Evolutionary conservation across 2,797 vertebrate species (phyloP), one percentile per base, ranked within the genome.

Genomic region (Strix occidentalis): DNA sequence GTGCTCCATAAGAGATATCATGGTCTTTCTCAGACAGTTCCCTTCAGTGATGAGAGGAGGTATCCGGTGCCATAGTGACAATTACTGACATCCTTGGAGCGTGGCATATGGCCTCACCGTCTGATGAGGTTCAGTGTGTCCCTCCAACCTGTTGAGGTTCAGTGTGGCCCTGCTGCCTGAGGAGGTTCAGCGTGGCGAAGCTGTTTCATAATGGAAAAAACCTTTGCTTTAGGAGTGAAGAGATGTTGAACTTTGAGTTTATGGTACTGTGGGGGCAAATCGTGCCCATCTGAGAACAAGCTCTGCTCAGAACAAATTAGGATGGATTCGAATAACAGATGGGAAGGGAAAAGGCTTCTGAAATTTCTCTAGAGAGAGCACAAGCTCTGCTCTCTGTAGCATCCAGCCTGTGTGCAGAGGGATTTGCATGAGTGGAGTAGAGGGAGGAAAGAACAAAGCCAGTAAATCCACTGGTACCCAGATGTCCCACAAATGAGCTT

Each of bases 71-170:
- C n/a, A 17, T 5, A 26, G 54, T 76, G 53, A 33, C 76, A 78
- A 63, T 37, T 60, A 48, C 31, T 7, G 4, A 41, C 51, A 51
- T 12, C 35, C 48, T 70, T 4, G 4, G 39, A 75, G 19, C 3
- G 1, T 0, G 0, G 14, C 2, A 0, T 5, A 2, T 72, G 54
- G 18, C 29, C 16, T 23, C 1, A 4, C 60, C n/a, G 58, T 37
- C 46, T 12, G 15, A 31, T 35, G 56, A 51, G 13, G 33, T 83
- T 76, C 65, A 88, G n/a, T 3, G 5, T 7, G 24, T 26, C 18
- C 33, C 28, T 2, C 0, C 45, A 29, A 18, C 33, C 37, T 58
- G 29, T n/a, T 17, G 23, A 64, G 23, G n/a, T 85, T 80, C 58
- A 70, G 23, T 1, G 1, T 5, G 24, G 31, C 21, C 37, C 39